Evolutionary conservation across 2,113 vertebrate genomes (phyloP).

Genomic region (Antennarius striatus): DNA sequence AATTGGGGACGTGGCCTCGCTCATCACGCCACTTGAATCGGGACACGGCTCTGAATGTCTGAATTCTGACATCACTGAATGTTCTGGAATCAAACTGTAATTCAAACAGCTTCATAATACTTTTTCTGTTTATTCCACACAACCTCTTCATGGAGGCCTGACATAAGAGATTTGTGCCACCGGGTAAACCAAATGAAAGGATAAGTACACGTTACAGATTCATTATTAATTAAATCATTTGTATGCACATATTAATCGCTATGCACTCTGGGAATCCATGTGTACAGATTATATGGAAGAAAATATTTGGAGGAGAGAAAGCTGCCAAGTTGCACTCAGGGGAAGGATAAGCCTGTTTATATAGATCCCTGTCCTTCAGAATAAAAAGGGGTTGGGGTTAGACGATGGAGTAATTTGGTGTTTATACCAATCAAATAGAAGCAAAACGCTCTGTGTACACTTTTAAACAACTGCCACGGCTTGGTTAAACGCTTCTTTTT

Average conservation of each 20-base stretch:
- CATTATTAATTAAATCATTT: slow-evolving; percentile 12
- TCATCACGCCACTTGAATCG: too few species aligned
- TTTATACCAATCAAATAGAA: neutral
- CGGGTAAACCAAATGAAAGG: neutral
- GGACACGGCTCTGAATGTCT: too few species aligned
- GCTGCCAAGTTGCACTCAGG: neutral
- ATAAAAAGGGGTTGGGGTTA: neutral
- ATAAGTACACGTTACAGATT: neutral
- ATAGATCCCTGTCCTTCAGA: slow-evolving; percentile 6
- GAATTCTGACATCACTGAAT: too few species aligned
- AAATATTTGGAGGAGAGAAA: neutral
- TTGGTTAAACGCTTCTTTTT: too few species aligned
- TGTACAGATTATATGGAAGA: neutral
- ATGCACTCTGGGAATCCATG: neutral
- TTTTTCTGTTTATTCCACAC: too few species aligned
- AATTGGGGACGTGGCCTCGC: neutral
- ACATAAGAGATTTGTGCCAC: neutral
- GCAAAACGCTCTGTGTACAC: too few species aligned
- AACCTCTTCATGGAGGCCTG: too few species aligned
- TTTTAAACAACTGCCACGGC: too few species aligned
- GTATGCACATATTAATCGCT: neutral
- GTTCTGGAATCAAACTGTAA: too few species aligned
- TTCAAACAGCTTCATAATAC: too few species aligned
- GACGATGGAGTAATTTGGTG: neutral
- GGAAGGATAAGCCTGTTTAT: neutral